phyloP scores from a whole-genome alignment of 2,113 vertebrate species.

The Macrotis lagotis region DNA sequence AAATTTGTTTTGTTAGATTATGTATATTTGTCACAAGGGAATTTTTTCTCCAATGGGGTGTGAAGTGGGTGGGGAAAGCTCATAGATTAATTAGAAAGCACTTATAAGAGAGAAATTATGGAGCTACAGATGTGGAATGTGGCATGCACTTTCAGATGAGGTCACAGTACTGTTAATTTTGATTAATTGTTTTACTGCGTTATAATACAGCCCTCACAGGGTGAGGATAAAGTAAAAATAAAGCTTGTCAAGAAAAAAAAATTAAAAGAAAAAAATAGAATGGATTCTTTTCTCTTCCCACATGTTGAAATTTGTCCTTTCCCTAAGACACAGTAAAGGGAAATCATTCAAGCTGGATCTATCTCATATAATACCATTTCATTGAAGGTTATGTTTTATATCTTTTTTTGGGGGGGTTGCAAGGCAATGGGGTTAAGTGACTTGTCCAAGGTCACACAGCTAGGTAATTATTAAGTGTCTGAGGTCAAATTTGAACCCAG shows the following conservation, averaged over 20 bases:
- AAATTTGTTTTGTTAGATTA: not conserved
- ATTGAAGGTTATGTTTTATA: too few species aligned
- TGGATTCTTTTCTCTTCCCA: not conserved
- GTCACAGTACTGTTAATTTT: not conserved
- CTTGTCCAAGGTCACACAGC: too few species aligned
- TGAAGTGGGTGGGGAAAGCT: not conserved
- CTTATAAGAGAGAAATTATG: not conserved
- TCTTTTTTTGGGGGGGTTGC: too few species aligned
- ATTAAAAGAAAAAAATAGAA: not conserved
- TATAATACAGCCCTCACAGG: not conserved
- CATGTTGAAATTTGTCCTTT: not conserved
- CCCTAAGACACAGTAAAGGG: not conserved
- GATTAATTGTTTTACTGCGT: not conserved
- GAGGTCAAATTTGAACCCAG: too few species aligned
- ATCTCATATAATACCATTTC: not conserved
- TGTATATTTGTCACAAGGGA: not conserved
- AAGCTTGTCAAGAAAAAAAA: not conserved
- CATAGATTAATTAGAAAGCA: not conserved
- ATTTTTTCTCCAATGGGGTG: not conserved
- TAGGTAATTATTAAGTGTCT: too few species aligned
- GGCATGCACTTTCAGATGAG: not conserved
- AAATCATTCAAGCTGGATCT: not conserved
- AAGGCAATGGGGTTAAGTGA: too few species aligned
- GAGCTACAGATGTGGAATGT: not conserved
- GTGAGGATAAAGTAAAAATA: not conserved